Percentiles rank a stretch among this genome's conserved stretches.
phyloP scores from a whole-genome alignment of 1,140 invertebrate genomes.

The Elymnias hypermnestra region DNA sequence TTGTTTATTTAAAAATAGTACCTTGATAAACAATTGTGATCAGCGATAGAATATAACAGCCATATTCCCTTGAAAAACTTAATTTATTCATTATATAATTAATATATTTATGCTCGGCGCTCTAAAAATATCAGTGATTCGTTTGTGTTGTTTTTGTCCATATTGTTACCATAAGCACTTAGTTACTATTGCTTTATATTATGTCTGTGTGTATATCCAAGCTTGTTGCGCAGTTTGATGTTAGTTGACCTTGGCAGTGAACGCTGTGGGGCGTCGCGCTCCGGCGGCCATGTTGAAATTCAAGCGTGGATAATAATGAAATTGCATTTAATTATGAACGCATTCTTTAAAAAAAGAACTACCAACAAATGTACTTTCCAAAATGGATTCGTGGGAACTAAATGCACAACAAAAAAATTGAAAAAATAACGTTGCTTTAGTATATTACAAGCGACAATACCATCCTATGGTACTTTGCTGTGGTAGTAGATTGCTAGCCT shows the following conservation, averaged over 20 bases:
- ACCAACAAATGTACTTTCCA: neutral
- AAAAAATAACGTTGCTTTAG: too few relatives aligned
- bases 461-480: too few relatives aligned
- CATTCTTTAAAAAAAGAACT: slow-evolving; percentile 33
- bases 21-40: too few relatives aligned
- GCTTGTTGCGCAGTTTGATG: slow-evolving; percentile 62
- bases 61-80: neutral
- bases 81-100: neutral
- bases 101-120: neutral
- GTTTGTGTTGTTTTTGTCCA: slow-evolving; percentile 15
- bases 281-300: slow-evolving; percentile 62
- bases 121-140: slow-evolving; percentile 17
- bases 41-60: neutral
- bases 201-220: slow-evolving; percentile 23
- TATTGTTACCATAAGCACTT: slow-evolving; percentile 14
- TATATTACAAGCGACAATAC: too few relatives aligned
- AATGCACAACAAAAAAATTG: neutral
- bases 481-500: too few relatives aligned
- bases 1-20: too few relatives aligned
- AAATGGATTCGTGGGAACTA: slow-evolving; percentile 6
- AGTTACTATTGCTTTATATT: slow-evolving; percentile 15
- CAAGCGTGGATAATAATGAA: slow-evolving; percentile 55
- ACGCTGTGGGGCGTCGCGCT: slow-evolving; percentile 64
- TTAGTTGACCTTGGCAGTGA: slow-evolving; percentile 72
- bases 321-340: slow-evolving; percentile 55